A percentile compares a stretch with the other conserved stretches of the same genome.
Conservation (phyloP, 2,113 vertebrate species). For the Prunella fulvescens region DNA sequence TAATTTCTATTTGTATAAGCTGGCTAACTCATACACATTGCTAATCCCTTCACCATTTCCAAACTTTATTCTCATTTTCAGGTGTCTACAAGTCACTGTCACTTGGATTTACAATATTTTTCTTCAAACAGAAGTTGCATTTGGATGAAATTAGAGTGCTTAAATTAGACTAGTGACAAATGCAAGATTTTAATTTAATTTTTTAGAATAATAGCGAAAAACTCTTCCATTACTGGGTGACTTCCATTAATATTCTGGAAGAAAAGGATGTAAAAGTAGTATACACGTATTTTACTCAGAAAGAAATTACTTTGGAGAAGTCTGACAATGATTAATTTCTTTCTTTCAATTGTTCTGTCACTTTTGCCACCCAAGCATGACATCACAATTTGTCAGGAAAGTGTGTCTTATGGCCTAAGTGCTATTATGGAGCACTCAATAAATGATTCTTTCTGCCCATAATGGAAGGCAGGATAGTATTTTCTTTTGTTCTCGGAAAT, state of each 20-base stretch:
- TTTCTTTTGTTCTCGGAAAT: not conserved
- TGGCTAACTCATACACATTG: not conserved
- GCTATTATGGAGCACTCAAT: not conserved
- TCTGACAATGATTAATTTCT: not conserved
- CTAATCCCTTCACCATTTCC: not conserved
- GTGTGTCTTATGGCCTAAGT: not conserved
- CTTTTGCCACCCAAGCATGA: not conserved
- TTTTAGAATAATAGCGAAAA: not conserved
- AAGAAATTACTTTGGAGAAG: not conserved
- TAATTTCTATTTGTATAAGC: not conserved
- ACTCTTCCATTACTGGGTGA: not conserved
- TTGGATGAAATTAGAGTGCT: not conserved
- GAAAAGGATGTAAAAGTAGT: not conserved
- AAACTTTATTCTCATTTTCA: not conserved
- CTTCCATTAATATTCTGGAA: not conserved
- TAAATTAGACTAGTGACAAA: not conserved
- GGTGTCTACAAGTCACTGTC: not conserved
- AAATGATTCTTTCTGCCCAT: not conserved
- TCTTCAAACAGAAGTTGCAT: not conserved
- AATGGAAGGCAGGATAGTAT: not conserved
- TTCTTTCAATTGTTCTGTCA: not conserved
- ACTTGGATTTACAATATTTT: not conserved
- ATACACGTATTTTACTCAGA: not conserved
- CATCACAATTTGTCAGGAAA: not conserved
- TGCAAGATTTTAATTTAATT: not conserved